A percentile compares a stretch with the other conserved stretches of the same genome.
phyloP scores from a whole-genome alignment of 1,140 invertebrate genomes.

The Probaryconus sp. region DNA sequence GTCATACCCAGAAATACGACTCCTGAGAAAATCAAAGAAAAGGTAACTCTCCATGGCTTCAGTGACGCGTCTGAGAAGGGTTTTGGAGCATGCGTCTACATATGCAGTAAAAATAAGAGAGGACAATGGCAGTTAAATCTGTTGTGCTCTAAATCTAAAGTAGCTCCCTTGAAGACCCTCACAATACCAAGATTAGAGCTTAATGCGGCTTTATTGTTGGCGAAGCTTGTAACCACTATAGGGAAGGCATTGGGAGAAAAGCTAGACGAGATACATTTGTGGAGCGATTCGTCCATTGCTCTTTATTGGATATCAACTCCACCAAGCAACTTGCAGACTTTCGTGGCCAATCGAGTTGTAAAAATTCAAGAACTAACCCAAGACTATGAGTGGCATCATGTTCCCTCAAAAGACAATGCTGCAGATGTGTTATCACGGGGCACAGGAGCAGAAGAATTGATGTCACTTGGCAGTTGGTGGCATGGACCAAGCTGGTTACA shows the following conservation, averaged over 20 bases:
- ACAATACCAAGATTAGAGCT: background rate
- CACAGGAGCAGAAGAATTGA: slow-evolving; percentile 19
- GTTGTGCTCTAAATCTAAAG: background rate
- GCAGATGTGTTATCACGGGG: slow-evolving; percentile 43
- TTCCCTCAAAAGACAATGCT: slow-evolving; percentile 41
- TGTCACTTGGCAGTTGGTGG: background rate
- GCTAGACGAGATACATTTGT: background rate
- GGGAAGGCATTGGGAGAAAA: background rate
- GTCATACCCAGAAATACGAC: background rate
- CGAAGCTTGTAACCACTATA: background rate
- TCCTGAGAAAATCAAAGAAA: background rate
- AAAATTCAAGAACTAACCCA: background rate
- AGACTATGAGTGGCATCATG: slow-evolving; percentile 27
- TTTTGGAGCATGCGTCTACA: slow-evolving; percentile 5
- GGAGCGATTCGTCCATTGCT: slow-evolving; percentile 66
- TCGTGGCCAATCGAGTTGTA: slow-evolving; percentile 62
- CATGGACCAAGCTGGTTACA: too few relatives aligned
- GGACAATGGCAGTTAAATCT: background rate
- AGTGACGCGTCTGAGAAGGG: slow-evolving; percentile 11
- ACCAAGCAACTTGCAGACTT: slow-evolving; percentile 61
- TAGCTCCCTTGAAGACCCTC: background rate
- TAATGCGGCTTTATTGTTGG: background rate
- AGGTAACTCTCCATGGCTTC: background rate
- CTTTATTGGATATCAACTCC: slow-evolving; percentile 23
- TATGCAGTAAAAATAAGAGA: background rate